These are phyloP conservation scores for Saimiri boliviensis DNA, from an alignment of 2,113 vertebrate genomes.

Conservation along the genomic window DNA sequence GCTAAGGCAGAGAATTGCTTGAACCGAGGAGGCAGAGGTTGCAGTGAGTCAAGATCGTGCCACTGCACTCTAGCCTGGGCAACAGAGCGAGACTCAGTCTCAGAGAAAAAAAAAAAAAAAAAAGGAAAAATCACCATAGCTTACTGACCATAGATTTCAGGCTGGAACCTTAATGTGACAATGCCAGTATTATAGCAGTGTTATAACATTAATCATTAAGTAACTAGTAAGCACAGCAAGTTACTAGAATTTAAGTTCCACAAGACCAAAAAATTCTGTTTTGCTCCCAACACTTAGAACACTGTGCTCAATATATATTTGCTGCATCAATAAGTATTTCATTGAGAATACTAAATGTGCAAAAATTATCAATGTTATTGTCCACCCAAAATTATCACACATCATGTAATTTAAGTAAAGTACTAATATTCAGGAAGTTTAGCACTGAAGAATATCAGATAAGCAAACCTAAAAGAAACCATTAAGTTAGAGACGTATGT, in stretches of 20 bases:
- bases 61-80: too few species aligned
- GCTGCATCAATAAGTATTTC: background rate
- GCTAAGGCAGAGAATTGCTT: too few species aligned
- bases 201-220: background rate
- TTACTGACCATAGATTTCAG: background rate
- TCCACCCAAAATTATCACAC: background rate
- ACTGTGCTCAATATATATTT: background rate
- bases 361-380: conserved; percentile 20
- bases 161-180: background rate
- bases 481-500: background rate
- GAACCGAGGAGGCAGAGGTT: too few species aligned
- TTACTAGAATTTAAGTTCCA: conserved; percentile 34
- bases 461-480: background rate
- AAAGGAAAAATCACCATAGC: background rate
- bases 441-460: background rate
- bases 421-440: background rate
- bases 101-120: background rate
- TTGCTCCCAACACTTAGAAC: background rate
- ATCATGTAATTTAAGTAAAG: background rate
- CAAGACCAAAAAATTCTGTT: background rate
- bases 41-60: too few species aligned
- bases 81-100: too few species aligned
- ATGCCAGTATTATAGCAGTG: background rate
- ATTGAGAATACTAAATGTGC: background rate
- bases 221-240: background rate